Conservation (phyloP, 2,797 vertebrate genomes). For the Cossypha polioptera region DNA sequence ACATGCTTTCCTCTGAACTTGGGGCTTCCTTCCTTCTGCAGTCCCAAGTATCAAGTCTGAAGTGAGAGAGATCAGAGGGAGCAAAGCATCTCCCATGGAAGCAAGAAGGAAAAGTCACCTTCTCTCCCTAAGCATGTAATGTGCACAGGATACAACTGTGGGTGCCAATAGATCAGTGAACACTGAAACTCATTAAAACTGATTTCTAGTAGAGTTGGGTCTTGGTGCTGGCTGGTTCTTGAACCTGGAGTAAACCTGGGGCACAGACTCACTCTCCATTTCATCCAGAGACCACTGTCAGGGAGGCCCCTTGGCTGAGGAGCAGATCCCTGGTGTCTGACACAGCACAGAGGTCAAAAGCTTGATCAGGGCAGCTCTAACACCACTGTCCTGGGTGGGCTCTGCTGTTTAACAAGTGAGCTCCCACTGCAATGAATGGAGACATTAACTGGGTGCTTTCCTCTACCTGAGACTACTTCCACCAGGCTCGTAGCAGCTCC, state of each 20-base stretch:
- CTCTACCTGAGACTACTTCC: not conserved
- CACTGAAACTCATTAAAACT: not conserved
- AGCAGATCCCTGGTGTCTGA: not conserved
- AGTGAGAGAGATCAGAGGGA: not conserved
- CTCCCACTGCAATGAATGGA: not conserved
- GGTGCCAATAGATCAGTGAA: accelerated
- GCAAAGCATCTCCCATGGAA: not conserved
- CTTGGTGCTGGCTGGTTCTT: not conserved
- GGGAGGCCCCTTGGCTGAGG: not conserved
- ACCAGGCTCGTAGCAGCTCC: not conserved
- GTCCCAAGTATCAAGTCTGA: not conserved
- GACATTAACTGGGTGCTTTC: not conserved
- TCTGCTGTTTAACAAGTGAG: not conserved
- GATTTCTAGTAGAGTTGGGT: not conserved
- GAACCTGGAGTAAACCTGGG: not conserved
- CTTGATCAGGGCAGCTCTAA: not conserved
- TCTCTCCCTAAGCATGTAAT: accelerated
- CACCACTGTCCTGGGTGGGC: accelerated
- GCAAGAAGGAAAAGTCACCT: not conserved
- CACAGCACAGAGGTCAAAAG: not conserved
- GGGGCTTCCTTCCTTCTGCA: not conserved
- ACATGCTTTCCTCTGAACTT: not conserved
- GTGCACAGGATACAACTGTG: accelerated
- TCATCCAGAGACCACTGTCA: not conserved
- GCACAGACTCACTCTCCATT: accelerated